A percentile compares a stretch with the other conserved stretches of the same genome.
phyloP scores from a whole-genome alignment of 2,888 invertebrate genomes.

The Trachelus iudaicus region DNA sequence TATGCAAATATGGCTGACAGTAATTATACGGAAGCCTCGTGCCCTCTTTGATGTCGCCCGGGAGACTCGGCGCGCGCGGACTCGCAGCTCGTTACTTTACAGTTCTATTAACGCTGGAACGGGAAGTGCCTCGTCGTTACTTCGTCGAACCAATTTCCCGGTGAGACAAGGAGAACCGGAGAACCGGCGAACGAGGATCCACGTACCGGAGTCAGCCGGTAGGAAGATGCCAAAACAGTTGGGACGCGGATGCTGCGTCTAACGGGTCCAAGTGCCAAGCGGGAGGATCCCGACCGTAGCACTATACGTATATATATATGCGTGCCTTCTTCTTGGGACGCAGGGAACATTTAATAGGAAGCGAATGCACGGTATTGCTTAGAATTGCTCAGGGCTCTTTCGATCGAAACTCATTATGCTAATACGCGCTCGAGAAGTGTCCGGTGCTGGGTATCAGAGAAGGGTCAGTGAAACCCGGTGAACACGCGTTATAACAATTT shows the following conservation, averaged over 20 bases:
- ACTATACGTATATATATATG: too few relatives aligned
- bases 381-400: background rate
- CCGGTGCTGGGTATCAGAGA: background rate
- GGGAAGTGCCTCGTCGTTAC: background rate
- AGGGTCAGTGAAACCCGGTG: conserved; percentile 1
- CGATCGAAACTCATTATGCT: conserved; percentile 13
- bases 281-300: too few relatives aligned
- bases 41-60: conserved; percentile 59
- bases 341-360: too few relatives aligned
- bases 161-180: too few relatives aligned
- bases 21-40: conserved; percentile 64
- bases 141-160: conserved; percentile 2
- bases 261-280: too few relatives aligned
- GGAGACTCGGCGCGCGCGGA: background rate
- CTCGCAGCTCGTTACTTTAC: conserved; percentile 3
- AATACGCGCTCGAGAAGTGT: conserved; percentile 1
- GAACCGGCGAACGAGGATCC: too few relatives aligned
- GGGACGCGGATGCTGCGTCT: too few relatives aligned
- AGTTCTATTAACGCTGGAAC: conserved; percentile 2
- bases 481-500: conserved; percentile 17
- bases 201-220: too few relatives aligned
- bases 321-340: too few relatives aligned
- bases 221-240: too few relatives aligned
- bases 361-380: too few relatives aligned
- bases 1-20: conserved; percentile 64